A percentile compares a stretch with the other conserved stretches of the same genome.
Conservation (phyloP, 2,113 vertebrate genomes). For the Seriola dumerili region DNA sequence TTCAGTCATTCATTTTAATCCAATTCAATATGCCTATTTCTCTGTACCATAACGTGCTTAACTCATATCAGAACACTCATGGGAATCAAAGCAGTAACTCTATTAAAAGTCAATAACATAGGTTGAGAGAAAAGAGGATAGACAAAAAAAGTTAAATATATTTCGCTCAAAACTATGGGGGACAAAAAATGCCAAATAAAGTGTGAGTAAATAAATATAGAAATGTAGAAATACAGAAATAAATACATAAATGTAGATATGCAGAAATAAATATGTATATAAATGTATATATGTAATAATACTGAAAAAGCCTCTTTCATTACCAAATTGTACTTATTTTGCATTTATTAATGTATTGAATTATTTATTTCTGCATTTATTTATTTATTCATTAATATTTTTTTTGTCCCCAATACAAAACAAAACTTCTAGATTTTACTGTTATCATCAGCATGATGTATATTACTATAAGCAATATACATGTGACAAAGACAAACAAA, state of each 20-base stretch:
- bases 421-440: not conserved
- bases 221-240: no score
- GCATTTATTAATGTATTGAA: no score
- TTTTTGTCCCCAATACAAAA: no score
- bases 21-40: not conserved
- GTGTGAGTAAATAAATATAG: no score
- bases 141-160: not conserved
- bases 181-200: no score
- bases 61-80: not conserved
- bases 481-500: not conserved
- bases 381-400: no score
- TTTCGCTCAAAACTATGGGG: not conserved
- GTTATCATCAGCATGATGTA: not conserved
- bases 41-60: not conserved
- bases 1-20: not conserved
- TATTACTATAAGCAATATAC: not conserved
- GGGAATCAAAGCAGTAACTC: slow-evolving; percentile 11
- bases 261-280: no score
- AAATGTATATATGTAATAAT: no score
- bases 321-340: no score
- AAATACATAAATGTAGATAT: no score
- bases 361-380: no score
- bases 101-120: not conserved
- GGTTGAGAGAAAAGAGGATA: not conserved
- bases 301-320: no score